These are phyloP conservation scores for Philaethria dido DNA, from an alignment of 2,888 invertebrate species.

Conservation along the genomic window DNA sequence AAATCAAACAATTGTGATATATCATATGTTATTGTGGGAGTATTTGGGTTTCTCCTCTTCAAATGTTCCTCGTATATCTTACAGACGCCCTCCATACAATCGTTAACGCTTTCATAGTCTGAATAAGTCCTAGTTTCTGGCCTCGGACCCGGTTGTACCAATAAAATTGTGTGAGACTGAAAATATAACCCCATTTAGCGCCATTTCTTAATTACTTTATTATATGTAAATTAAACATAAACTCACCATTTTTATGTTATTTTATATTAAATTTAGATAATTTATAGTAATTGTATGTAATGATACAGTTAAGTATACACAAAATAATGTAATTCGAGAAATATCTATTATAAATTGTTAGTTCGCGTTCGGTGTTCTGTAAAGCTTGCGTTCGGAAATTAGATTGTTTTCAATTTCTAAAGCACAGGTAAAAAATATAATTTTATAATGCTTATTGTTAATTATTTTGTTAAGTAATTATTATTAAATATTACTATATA, in stretches of 20 bases:
- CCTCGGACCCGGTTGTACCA: conserved; percentile 96
- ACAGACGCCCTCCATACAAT: conserved; percentile 99
- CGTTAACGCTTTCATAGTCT: conserved; percentile 98
- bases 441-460: no score
- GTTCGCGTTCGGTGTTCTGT: conserved; percentile 17
- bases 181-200: conserved; percentile 64
- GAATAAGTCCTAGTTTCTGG: conserved; percentile 99
- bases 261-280: conserved; percentile 4
- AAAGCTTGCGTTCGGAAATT: conserved; percentile 30
- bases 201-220: conserved; percentile 57
- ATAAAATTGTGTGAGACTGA: conserved; percentile 97
- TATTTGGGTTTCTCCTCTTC: conserved; percentile 96
- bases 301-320: neutral
- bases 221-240: conserved; percentile 50
- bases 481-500: no score
- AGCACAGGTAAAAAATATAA: neutral
- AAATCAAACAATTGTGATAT: conserved; percentile 99
- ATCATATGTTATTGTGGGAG: conserved; percentile 98
- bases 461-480: no score
- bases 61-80: conserved; percentile 99
- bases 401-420: neutral
- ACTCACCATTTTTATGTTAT: conserved; percentile 57
- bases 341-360: conserved; percentile 28
- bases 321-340: conserved; percentile 36
- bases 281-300: conserved; percentile 1